These are phyloP conservation scores for Cylloceria caligata DNA, from an alignment of 2,888 invertebrate genomes.

Conservation along the genomic window DNA sequence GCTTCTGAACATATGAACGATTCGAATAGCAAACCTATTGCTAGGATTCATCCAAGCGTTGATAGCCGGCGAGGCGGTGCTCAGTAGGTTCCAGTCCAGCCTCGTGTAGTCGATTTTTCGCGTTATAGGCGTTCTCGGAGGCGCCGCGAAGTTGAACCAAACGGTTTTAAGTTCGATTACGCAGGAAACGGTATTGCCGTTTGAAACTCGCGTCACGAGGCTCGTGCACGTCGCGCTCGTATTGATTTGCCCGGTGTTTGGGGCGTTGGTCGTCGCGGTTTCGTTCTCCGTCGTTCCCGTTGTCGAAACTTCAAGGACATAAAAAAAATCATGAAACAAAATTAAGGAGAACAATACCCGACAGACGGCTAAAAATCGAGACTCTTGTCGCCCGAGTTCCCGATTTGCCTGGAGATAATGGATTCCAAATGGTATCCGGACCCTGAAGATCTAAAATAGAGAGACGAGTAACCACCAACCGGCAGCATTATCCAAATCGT, in stretches of 20 bases:
- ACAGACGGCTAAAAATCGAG: too few species aligned
- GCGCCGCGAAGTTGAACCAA: constrained; percentile 99
- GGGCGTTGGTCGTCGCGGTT: constrained; percentile 79
- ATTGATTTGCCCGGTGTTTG: constrained; percentile 79
- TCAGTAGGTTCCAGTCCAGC: constrained; percentile 97
- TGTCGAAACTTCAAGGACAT: constrained; percentile 57
- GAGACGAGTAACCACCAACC: constrained; percentile 34
- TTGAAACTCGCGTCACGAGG: constrained; percentile 86
- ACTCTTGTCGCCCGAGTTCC: too few species aligned
- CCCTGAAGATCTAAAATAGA: too few species aligned
- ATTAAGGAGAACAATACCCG: too few species aligned
- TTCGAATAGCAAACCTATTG: constrained; percentile 94
- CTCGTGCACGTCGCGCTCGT: constrained; percentile 75
- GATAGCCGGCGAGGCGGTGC: constrained; percentile 98
- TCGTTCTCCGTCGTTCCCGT: constrained; percentile 69
- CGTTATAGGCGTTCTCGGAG: constrained; percentile 96
- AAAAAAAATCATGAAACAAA: too few species aligned
- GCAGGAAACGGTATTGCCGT: constrained; percentile 93
- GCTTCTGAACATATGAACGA: constrained; percentile 92
- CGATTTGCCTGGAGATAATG: too few species aligned
- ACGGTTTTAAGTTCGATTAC: constrained; percentile 95
- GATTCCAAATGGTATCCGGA: too few species aligned
- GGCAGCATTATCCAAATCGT: constrained; percentile 81
- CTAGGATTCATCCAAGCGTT: constrained; percentile 99
- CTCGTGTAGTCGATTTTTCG: constrained; percentile 97